Conservation (phyloP, 2,797 vertebrate genomes). For the Lagocephalus sceleratus region DNA sequence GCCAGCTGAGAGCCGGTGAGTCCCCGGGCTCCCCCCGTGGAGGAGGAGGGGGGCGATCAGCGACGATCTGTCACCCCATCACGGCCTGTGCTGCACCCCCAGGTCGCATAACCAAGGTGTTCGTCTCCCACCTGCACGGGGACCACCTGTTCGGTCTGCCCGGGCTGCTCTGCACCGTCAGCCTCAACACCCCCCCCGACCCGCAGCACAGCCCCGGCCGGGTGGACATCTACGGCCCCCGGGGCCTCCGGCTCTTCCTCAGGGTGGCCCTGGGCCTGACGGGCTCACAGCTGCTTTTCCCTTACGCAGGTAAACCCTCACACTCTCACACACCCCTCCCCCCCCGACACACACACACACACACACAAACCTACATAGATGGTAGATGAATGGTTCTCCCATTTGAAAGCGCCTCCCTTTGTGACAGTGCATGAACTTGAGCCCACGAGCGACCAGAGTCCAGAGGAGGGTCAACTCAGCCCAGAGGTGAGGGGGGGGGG, state of each 20-base stretch:
- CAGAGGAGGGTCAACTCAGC: slow-evolving; percentile 70
- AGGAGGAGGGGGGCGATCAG: no score
- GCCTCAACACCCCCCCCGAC: slow-evolving; percentile 76
- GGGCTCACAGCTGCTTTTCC: slow-evolving; percentile 82
- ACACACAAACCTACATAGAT: background rate
- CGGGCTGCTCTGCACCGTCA: slow-evolving; percentile 89
- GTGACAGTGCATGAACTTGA: slow-evolving; percentile 85
- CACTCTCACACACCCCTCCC: background rate
- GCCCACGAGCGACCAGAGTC: slow-evolving; percentile 85
- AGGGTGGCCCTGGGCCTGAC: slow-evolving; percentile 82
- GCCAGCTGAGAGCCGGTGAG: slow-evolving; percentile 83
- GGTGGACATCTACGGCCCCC: slow-evolving; percentile 86
- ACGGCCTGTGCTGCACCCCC: no score
- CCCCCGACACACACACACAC: no score
- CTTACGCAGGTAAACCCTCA: slow-evolving; percentile 66
- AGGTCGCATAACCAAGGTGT: slow-evolving; percentile 92
- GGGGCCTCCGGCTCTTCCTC: slow-evolving; percentile 82
- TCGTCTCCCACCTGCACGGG: slow-evolving; percentile 92
- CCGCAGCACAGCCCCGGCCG: slow-evolving; percentile 48
- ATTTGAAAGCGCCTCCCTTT: no score
- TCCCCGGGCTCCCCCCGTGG: no score
- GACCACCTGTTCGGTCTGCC: slow-evolving; percentile 94
- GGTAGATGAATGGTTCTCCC: background rate
- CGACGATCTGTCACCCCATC: no score
- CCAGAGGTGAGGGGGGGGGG: slow-evolving; percentile 17